phyloP scores from a whole-genome alignment of 2,113 vertebrate genomes.

The Brachyistius frenatus region DNA sequence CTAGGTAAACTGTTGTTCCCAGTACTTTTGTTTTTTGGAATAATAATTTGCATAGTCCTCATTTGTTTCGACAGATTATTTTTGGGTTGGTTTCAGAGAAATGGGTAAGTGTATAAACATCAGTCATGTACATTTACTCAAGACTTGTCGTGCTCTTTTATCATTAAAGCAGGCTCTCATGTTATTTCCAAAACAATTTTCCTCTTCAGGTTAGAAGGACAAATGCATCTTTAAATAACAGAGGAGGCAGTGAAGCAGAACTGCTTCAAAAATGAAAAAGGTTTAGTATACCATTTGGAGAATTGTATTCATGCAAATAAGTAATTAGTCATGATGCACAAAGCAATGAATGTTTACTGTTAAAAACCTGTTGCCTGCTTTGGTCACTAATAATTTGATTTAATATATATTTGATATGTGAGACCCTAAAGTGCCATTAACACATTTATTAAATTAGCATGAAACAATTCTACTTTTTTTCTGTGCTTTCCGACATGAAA shows the following conservation, averaged over 20 bases:
- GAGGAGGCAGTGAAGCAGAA: conserved; percentile 16
- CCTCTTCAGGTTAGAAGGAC: not conserved
- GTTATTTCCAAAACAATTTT: conserved; percentile 23
- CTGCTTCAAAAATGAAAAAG: not conserved
- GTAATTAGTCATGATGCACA: not conserved
- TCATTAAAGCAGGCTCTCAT: not conserved
- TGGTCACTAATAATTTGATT: not conserved
- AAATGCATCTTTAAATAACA: not conserved
- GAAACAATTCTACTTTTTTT: no score
- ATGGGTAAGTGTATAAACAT: not conserved
- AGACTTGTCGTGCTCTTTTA: conserved; percentile 8
- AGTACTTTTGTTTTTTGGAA: not conserved
- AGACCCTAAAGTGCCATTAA: not conserved
- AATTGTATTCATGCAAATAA: no score
- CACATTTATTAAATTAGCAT: not conserved
- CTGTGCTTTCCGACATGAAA: no score
- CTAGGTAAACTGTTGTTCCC: not conserved
- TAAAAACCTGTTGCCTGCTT: not conserved
- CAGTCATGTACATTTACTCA: not conserved
- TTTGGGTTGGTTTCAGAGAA: not conserved
- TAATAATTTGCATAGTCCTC: not conserved
- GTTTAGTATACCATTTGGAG: not conserved
- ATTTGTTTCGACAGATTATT: conserved; percentile 7
- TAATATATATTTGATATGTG: not conserved
- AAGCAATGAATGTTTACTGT: not conserved